A percentile compares a stretch with the other conserved stretches of the same genome.
Evolutionary conservation across 2,797 vertebrate genomes (phyloP).

Genomic region (Hylomyscus alleni): DNA sequence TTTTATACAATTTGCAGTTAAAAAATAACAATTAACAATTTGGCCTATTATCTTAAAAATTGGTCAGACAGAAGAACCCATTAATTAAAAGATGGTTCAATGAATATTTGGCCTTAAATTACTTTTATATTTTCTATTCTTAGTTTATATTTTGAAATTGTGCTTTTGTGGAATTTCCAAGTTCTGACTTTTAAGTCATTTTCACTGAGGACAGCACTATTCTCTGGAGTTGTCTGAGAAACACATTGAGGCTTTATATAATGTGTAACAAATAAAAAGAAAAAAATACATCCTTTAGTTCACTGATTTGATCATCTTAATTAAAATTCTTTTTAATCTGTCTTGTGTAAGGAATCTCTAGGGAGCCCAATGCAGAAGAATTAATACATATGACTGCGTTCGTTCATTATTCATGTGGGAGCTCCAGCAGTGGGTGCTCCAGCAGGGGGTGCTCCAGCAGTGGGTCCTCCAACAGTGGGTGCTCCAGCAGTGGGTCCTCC

Average conservation of each 20-base stretch:
- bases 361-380: constrained; percentile 3
- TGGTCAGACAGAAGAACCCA: constrained; percentile 59
- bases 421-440: background rate
- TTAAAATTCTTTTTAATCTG: constrained; percentile 17
- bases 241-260: background rate
- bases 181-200: constrained; percentile 42
- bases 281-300: background rate
- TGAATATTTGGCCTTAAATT: constrained; percentile 47
- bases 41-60: constrained; percentile 47
- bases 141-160: constrained; percentile 49
- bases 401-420: background rate
- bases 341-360: background rate
- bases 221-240: background rate
- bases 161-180: constrained; percentile 33
- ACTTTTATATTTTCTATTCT: constrained; percentile 37
- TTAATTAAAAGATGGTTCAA: background rate
- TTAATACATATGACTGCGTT: background rate
- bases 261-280: background rate
- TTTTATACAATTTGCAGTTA: constrained; percentile 72
- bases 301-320: background rate
- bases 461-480: background rate
- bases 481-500: background rate
- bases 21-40: constrained; percentile 72
- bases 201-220: background rate
- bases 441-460: background rate